These are phyloP conservation scores for Tachysurus vachellii DNA, from an alignment of 2,113 vertebrate species.

Conservation along the genomic window DNA sequence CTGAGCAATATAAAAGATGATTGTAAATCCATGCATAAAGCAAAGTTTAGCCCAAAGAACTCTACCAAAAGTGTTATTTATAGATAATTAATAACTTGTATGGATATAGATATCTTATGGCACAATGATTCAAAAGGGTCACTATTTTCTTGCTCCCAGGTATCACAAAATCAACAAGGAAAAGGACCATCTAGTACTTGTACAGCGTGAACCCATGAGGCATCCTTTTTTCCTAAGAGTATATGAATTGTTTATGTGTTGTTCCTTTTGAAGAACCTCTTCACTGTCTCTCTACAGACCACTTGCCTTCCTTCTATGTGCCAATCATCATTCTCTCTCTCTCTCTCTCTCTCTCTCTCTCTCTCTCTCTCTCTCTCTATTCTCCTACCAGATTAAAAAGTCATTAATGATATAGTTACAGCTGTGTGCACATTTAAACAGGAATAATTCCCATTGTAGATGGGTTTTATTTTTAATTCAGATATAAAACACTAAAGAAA, in stretches of 20 bases:
- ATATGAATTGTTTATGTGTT: not conserved
- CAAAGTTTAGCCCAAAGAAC: no score
- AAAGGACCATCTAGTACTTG: not conserved
- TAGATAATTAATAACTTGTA: no score
- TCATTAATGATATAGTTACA: slow-evolving; percentile 30
- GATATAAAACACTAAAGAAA: not conserved
- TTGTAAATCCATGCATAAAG: no score
- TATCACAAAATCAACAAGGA: not conserved
- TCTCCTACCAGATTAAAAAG: slow-evolving; percentile 2
- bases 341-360: not conserved
- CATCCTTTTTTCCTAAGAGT: not conserved
- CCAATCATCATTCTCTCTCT: not conserved
- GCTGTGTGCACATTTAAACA: slow-evolving; percentile 25
- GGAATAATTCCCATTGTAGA: not conserved
- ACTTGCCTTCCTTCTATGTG: not conserved
- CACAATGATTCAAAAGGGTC: no score
- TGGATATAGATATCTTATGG: no score
- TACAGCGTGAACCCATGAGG: not conserved
- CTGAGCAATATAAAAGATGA: no score
- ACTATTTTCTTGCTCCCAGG: not conserved
- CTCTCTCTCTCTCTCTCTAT: not conserved
- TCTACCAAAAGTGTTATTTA: no score
- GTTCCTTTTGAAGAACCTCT: not conserved
- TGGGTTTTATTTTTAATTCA: not conserved
- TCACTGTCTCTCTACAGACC: not conserved